Conservation (phyloP, 2,113 vertebrate genomes). For the Halcyon malimbica region DNA sequence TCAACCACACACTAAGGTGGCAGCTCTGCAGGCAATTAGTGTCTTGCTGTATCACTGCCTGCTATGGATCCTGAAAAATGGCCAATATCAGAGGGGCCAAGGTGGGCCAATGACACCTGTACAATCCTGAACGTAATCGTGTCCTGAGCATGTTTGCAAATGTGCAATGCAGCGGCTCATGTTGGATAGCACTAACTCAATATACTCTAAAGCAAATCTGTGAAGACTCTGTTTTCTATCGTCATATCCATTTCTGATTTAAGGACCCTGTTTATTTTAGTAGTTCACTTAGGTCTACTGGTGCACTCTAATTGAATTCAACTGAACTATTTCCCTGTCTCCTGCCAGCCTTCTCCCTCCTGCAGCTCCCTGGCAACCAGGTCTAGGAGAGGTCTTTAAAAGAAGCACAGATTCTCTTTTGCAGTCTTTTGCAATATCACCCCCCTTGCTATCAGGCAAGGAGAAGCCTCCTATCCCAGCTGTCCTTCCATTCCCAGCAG, state of each 20-base stretch:
- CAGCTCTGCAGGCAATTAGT: background rate
- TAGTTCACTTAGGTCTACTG: background rate
- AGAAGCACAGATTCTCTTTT: background rate
- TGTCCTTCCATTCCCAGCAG: background rate
- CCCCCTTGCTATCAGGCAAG: background rate
- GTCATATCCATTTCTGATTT: background rate
- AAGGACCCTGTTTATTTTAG: background rate
- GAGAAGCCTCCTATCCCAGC: background rate
- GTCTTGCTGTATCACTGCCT: background rate
- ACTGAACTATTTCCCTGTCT: background rate
- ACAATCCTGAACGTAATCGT: background rate
- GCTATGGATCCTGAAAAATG: background rate
- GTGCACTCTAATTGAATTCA: constrained; percentile 13
- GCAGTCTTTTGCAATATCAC: background rate
- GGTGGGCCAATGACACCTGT: accelerated
- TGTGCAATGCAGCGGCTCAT: background rate
- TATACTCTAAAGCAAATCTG: background rate
- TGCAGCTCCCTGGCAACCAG: background rate
- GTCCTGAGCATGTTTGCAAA: background rate
- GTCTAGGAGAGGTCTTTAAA: background rate
- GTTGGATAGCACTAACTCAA: background rate
- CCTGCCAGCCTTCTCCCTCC: background rate
- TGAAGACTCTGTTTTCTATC: background rate
- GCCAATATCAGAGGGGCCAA: accelerated
- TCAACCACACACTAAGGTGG: background rate